Evolutionary conservation across 1,140 invertebrate species (phyloP).

Genomic region (Idris sp.): DNA sequence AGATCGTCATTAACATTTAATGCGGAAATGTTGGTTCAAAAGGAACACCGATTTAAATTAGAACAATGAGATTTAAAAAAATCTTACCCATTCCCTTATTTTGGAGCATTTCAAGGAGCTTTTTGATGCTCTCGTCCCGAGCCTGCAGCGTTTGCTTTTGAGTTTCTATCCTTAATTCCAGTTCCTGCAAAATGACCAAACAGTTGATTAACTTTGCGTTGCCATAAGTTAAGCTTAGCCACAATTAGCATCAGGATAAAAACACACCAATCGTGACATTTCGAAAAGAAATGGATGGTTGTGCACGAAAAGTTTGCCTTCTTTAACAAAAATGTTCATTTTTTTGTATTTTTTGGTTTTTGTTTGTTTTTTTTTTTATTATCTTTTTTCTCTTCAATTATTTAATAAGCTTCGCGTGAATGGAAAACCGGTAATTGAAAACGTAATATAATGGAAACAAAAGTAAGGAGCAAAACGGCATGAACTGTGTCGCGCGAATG

Average conservation of each 20-base stretch:
- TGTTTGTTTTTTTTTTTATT: too few relatives aligned
- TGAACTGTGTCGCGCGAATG: constrained; percentile 45
- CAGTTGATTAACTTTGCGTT: constrained; percentile 20
- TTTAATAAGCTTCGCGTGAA: too few relatives aligned
- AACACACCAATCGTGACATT: constrained; percentile 42
- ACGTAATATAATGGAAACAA: too few relatives aligned
- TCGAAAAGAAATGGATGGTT: constrained; percentile 49
- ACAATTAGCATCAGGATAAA: constrained; percentile 26
- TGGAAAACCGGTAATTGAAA: too few relatives aligned
- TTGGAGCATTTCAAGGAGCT: constrained; percentile 98
- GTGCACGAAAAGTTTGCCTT: too few relatives aligned
- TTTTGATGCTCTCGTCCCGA: constrained; percentile 98
- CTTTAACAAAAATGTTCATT: too few relatives aligned
- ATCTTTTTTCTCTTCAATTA: too few relatives aligned
- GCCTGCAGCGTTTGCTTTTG: constrained; percentile 98
- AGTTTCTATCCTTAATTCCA: constrained; percentile 97
- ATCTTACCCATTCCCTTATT: constrained; percentile 97
- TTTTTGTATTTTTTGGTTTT: too few relatives aligned
- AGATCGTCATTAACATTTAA: constrained; percentile 19
- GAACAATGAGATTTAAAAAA: too few relatives aligned
- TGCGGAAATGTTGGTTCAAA: constrained; percentile 10
- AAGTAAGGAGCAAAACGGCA: constrained; percentile 25
- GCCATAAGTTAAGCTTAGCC: background rate
- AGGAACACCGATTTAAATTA: too few relatives aligned
- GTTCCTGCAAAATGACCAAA: constrained; percentile 82